Evolutionary conservation across 2,113 vertebrate genomes (phyloP), one percentile per base, ranked within the genome.

Genomic region (Picathartes gymnocephalus): DNA sequence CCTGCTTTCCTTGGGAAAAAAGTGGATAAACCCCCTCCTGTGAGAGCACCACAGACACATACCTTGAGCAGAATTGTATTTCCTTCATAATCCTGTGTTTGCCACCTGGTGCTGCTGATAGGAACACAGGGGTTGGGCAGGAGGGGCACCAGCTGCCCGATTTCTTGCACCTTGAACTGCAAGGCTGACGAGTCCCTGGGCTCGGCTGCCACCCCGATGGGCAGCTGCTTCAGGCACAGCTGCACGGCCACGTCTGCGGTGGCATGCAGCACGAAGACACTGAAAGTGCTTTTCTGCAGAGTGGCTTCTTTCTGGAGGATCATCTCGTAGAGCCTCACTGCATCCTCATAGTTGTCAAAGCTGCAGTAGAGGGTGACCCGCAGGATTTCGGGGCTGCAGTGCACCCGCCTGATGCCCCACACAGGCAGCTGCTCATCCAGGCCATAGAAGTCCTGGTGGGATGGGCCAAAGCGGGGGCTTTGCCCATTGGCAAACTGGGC

Each of bases 21-120:
- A 7, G 33, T 1, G 6, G 40, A 13, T 4, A 12, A 42, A 27
- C 2, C 22, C 2, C 22, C n/a, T 50, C 31, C 28, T 65, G 22
- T 15, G 24, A 30, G 82, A 82, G 66, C 31, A 42, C 18, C 28
- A 6, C 45, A 14, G n/a, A 24, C 66, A 58, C 66, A 3, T 98
- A 99, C 99, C 98, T 99, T 99, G 74, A 99, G 98, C 69, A 99
- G 98, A 92, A 99, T 98, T 64, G 97, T 99, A 92, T 99, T 99
- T 54, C 99, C 98, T 1, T 99, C 99, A 0, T 99, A 98, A 97
- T 99, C 99, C 93, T 98, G 99, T 0, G 99, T 99, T 97, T 99
- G 99, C 99, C 99, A 99, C 89, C 99, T 98, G 47, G 97, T 98
- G 77, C 95, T 95, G 69, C 99, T 99, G 97, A 99, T 99, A 10